Conservation (phyloP, 2,888 invertebrate genomes). For the Epinotia nisella region DNA sequence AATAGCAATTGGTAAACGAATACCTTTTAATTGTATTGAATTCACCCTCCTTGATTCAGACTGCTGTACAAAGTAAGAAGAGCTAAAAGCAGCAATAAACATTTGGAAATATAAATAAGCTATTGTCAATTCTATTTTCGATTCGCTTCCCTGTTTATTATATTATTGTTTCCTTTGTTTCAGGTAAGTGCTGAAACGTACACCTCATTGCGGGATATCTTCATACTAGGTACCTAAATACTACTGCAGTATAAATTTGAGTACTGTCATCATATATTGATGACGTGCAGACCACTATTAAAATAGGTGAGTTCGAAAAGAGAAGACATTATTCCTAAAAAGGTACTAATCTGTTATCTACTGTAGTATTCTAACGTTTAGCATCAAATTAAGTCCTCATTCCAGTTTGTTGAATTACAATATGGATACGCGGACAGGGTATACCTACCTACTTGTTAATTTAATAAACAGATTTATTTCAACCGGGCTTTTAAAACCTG, state of each 20-base stretch:
- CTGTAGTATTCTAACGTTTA: no score
- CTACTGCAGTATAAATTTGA: background rate
- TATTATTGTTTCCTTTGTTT: constrained; percentile 65
- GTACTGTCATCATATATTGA: no score
- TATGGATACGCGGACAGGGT: background rate
- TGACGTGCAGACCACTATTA: background rate
- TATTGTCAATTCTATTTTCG: constrained; percentile 1
- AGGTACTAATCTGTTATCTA: no score
- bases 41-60: constrained; percentile 54
- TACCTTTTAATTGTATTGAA: constrained; percentile 67
- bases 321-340: background rate
- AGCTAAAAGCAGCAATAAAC: constrained; percentile 21
- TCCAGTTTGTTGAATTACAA: no score
- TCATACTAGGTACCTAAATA: background rate
- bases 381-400: no score
- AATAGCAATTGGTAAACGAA: constrained; percentile 64
- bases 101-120: constrained; percentile 11
- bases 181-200: constrained; percentile 65
- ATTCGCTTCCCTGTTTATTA: constrained; percentile 18
- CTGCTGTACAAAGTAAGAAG: background rate
- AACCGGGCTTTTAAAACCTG: background rate
- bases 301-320: no score
- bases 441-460: background rate
- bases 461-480: background rate
- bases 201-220: background rate